phyloP scores from a whole-genome alignment of 2,113 vertebrate genomes.

The Corvus cornix region DNA sequence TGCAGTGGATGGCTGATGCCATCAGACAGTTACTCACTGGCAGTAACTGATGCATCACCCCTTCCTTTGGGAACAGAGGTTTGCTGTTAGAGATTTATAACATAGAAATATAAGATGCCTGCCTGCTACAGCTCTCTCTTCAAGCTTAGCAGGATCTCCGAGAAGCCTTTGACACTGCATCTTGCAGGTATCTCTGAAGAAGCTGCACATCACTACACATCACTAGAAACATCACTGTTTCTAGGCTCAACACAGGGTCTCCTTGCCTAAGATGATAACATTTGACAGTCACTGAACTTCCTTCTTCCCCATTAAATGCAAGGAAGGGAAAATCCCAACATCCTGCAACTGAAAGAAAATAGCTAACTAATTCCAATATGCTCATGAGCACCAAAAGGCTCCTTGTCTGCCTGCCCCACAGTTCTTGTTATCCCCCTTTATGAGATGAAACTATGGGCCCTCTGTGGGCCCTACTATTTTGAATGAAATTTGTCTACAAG shows the following conservation, averaged over 20 bases:
- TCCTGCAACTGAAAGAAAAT: slow-evolving; percentile 15
- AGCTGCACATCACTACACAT: neutral
- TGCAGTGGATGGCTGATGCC: no score
- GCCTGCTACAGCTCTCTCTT: neutral
- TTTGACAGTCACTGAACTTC: neutral
- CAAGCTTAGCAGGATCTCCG: fast-evolving
- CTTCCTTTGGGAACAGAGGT: neutral
- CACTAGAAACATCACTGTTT: neutral
- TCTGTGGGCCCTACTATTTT: slow-evolving; percentile 26
- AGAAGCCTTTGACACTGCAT: neutral
- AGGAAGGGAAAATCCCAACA: slow-evolving; percentile 44
- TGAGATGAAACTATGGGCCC: neutral
- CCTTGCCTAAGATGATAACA: neutral
- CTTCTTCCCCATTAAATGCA: neutral
- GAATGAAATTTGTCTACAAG: slow-evolving; percentile 61
- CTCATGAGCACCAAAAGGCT: slow-evolving; percentile 9
- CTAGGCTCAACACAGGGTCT: neutral
- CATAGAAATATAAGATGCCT: neutral
- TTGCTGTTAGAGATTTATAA: neutral
- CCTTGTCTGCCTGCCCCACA: neutral
- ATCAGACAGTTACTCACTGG: fast-evolving
- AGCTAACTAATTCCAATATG: neutral
- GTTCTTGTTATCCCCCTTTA: neutral
- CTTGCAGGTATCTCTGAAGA: neutral
- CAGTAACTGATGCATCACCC: fast-evolving